These are phyloP conservation scores for Globodera ellingtonae DNA, from an alignment of 1,140 invertebrate genomes.

Conservation along the genomic window DNA sequence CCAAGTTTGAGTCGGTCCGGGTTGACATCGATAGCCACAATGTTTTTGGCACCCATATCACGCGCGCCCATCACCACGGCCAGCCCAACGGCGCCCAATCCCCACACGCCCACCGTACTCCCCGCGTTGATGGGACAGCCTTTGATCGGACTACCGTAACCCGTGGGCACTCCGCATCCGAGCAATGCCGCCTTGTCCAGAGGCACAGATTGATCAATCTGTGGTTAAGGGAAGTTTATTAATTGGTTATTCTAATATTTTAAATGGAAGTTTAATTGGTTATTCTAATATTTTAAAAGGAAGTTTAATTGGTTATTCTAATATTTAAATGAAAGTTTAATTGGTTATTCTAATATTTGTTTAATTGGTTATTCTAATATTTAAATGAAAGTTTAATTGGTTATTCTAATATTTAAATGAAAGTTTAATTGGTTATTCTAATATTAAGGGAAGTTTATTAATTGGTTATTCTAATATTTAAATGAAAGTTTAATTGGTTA, in stretches of 20 bases:
- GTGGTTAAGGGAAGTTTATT: constrained; percentile 69
- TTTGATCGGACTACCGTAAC: constrained; percentile 83
- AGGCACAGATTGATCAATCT: constrained; percentile 70
- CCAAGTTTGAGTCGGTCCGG: constrained; percentile 73
- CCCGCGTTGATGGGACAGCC: constrained; percentile 82
- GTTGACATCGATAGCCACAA: constrained; percentile 93
- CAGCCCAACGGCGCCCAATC: constrained; percentile 90
- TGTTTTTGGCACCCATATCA: constrained; percentile 80
- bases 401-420: too few relatives aligned
- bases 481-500: too few relatives aligned
- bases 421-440: too few relatives aligned
- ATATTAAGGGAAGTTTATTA: too few relatives aligned
- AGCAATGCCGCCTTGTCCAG: constrained; percentile 90
- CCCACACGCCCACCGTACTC: constrained; percentile 87
- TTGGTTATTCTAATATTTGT: too few relatives aligned
- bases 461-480: too few relatives aligned
- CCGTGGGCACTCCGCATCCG: constrained; percentile 82
- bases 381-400: too few relatives aligned
- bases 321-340: too few relatives aligned
- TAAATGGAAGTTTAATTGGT: too few relatives aligned
- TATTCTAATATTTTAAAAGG: too few relatives aligned
- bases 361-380: too few relatives aligned
- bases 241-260: background rate
- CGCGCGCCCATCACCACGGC: constrained; percentile 86
- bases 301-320: too few relatives aligned